Evolutionary conservation across 2,113 vertebrate species (phyloP), one percentile per base, ranked within the genome.

Genomic region (Zeus faber): DNA sequence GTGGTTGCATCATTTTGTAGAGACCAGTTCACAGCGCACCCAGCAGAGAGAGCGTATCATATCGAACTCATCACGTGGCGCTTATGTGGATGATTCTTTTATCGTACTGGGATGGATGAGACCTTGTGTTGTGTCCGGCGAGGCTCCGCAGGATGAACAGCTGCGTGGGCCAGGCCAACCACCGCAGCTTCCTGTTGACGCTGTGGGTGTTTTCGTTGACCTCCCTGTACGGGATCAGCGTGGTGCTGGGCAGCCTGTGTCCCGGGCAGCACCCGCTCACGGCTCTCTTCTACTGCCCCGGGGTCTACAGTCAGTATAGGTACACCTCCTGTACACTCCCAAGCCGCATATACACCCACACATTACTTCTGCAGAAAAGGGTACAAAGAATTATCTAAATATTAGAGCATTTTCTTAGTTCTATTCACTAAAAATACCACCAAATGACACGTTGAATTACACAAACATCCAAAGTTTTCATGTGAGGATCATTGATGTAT

Each of bases 161-260:
- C 90, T 99, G 96, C 47, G 94, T 99, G 49, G 97, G 97, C 69
- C 93, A 93, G 78, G 90, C 88, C 48, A 99, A 99, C 77, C 97
- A 99, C 73, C 91, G 88, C 74, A 92, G 89, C 46, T 99, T 98
- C 79, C 86, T 99, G 80, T 89, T 98, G 80, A 94, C 91, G 7
- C 91, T 99, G 24, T 82, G 68, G 46, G 67, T 93, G 85, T 98
- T 99, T 85, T 79, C 94, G 85, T 61, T 94, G 58, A 98, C 96
- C n/a, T 93, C 95, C 2, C 49, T 94, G 39, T 97, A 95, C 0
- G 97, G 96, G 69, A 95, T 99, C 79, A 84, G 69, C 1, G 29
- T 99, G 88, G 95, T 97, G 46, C 83, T 99, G 57, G 67, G 81
- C 58, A 92, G 90, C 52, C 39, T 98, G 67, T 99, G 97, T 72